These are phyloP conservation scores for Trissolcus japonicus DNA, from an alignment of 2,888 invertebrate genomes.

Conservation along the genomic window DNA sequence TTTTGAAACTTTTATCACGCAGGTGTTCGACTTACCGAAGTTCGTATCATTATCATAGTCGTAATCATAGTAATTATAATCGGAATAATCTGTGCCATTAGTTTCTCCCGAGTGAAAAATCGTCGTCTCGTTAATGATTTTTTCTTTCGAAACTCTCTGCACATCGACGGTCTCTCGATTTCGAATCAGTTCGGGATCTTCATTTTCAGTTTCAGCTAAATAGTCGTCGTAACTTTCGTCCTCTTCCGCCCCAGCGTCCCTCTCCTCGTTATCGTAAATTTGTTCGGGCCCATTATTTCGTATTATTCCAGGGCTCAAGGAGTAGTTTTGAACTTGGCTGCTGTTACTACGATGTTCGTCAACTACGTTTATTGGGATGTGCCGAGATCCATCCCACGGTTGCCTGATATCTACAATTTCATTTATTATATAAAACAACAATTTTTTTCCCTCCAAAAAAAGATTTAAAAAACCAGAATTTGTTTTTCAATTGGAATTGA, in stretches of 20 bases:
- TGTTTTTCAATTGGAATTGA: not conserved
- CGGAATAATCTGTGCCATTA: slow-evolving; percentile 52
- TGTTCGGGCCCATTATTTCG: slow-evolving; percentile 38
- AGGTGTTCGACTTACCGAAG: slow-evolving; percentile 38
- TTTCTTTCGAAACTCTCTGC: slow-evolving; percentile 45
- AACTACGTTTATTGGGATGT: slow-evolving; percentile 68
- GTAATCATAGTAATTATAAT: slow-evolving; percentile 65
- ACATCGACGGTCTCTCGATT: slow-evolving; percentile 47
- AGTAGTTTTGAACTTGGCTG: slow-evolving; percentile 41
- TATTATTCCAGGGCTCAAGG: slow-evolving; percentile 19
- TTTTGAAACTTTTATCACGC: too few species aligned
- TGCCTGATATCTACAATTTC: slow-evolving; percentile 32
- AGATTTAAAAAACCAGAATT: too few species aligned
- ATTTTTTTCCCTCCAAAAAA: slow-evolving; percentile 1
- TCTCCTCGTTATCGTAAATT: slow-evolving; percentile 27
- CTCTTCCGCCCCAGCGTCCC: slow-evolving; percentile 4
- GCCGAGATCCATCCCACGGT: slow-evolving; percentile 64
- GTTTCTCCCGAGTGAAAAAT: slow-evolving; percentile 49
- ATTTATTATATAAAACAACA: too few species aligned
- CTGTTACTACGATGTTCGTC: slow-evolving; percentile 62
- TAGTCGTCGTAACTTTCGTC: slow-evolving; percentile 51
- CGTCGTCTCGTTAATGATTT: slow-evolving; percentile 49
- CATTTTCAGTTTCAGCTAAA: slow-evolving; percentile 64
- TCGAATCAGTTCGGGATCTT: slow-evolving; percentile 39
- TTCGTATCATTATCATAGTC: slow-evolving; percentile 68